Evolutionary conservation across 1,140 invertebrate species (phyloP).

Genomic region (Meteorus sp.): DNA sequence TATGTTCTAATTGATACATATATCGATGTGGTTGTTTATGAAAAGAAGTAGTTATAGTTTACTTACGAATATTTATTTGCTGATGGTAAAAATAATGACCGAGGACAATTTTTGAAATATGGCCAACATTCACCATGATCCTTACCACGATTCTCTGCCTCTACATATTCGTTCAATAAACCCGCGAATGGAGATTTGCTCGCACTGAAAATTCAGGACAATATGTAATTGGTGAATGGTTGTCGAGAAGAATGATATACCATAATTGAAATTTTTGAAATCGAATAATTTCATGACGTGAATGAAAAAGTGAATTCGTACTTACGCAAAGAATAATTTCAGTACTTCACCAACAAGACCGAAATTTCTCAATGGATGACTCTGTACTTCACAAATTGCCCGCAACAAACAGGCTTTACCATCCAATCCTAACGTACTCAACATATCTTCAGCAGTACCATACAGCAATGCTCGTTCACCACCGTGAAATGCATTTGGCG

Average conservation of each 20-base stretch:
- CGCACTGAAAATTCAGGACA: constrained; percentile 60
- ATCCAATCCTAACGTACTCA: constrained; percentile 75
- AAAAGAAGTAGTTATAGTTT: not conserved
- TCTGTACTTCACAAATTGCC: constrained; percentile 84
- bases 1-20: not conserved
- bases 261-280: constrained; percentile 34
- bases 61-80: constrained; percentile 70
- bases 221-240: too few relatives aligned
- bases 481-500: constrained; percentile 68
- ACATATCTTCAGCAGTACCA: constrained; percentile 72
- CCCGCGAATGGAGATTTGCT: constrained; percentile 78
- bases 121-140: constrained; percentile 80
- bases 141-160: constrained; percentile 76
- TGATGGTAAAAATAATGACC: constrained; percentile 72
- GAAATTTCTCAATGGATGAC: constrained; percentile 74
- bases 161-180: constrained; percentile 73
- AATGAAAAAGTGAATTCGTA: constrained; percentile 28
- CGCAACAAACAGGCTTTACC: constrained; percentile 79
- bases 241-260: too few relatives aligned
- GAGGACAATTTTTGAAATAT: constrained; percentile 80
- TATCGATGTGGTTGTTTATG: not conserved
- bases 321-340: constrained; percentile 80
- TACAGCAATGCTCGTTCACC: constrained; percentile 78
- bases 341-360: constrained; percentile 78
- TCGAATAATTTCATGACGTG: not conserved